Base-by-base conservation (phyloP, 2,888 invertebrate genomes). In the Magallana nippona region DNA sequence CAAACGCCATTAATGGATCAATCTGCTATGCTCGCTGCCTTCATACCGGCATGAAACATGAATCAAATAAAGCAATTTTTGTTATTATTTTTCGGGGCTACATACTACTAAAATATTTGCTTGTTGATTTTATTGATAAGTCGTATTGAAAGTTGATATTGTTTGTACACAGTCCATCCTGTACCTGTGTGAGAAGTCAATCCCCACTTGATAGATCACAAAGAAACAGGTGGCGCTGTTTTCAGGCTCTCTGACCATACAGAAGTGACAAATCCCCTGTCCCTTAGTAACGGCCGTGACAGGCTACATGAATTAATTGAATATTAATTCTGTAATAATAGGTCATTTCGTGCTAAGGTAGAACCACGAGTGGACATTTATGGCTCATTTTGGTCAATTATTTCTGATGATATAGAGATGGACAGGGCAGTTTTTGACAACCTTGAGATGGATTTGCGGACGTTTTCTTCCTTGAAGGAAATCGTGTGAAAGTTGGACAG, bases 301-400 rank as follows among this genome's bases (percentile, higher is more conserved):
- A 71, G 71, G 10, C 11, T 27, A 22, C 32, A 71, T 22, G 71
- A 10, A 71, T 71, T 71, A 71, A 71, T 71, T 71, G 71, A 71
- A 71, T 71, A 71, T 71, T 71, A 27, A 71, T 71, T 71, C 71
- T 27, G 71, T 71, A 71, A 71, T 71, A 71, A 71, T 71, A 71
- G 71, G 71, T 71, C 71, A 22, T 71, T 71, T 71, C 71, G 71
- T 71, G 71, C 71, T 71, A 71, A 71, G 71, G 32, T 1, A 71
- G 71, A 32, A 32, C 71, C 71, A 71, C 71, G 32, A 71, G 71
- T 71, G 71, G 71, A 71, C 71, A 27, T 71, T 71, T 71, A 71
- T 71, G 27, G 71, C 32, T 27, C 71, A 71, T 71, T 71, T 71
- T 71, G 71, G 71, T 71, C 71, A 71, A 71, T 71, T 71, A 71